Base-by-base conservation (phyloP, 1,140 invertebrate species). In the Pseudomyrmex concolor region DNA sequence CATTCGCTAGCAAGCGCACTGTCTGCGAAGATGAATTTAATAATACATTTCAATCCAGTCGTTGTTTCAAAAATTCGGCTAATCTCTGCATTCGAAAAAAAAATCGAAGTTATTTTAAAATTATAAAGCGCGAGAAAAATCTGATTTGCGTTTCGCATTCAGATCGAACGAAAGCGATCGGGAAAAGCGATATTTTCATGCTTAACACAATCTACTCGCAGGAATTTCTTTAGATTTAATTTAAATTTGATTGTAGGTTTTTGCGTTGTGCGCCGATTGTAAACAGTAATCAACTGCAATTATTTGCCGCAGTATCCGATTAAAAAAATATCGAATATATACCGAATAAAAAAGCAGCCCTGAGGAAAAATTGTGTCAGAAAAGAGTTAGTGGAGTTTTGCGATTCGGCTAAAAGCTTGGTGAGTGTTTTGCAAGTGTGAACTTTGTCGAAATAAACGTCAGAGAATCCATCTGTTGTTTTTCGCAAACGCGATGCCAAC, bases 221-320 rank as follows among this genome's bases (percentile, higher is more conserved):
- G 76, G 66, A 71, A 80, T 71, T 78, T 78, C 76, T 78, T 78
- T 68, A 78, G 34, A 70, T 70, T 68, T 70, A 19, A 78, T 78
- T 78, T 78, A 34, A 7, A 34, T 34, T 34, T 34, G 34, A 22
- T 70, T 19, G 51, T 78, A 43, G 67, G 45, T 77, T 34, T 34
- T 54, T 43, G 13, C 25, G 64, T 48, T 70, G 51, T 7, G 34
- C 34, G 34, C 50, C 15, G 17, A 34, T 12, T 54, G 50, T 68
- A 68, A 78, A n/a, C 64, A 15, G 64, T 67, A 67, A 78, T 78
- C 43, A 59, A 78, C 51, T 70, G 64, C 54, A 70, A 59, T 78
- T 68, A 48, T 57, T 5, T 12, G 17, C 59, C 5, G 64, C 50
- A n/a, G 34, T 78, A 78, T 70, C 64, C 34, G 54, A 78, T 78